Base-by-base conservation (phyloP, 2,888 invertebrate genomes). In the Smittia sp. region DNA sequence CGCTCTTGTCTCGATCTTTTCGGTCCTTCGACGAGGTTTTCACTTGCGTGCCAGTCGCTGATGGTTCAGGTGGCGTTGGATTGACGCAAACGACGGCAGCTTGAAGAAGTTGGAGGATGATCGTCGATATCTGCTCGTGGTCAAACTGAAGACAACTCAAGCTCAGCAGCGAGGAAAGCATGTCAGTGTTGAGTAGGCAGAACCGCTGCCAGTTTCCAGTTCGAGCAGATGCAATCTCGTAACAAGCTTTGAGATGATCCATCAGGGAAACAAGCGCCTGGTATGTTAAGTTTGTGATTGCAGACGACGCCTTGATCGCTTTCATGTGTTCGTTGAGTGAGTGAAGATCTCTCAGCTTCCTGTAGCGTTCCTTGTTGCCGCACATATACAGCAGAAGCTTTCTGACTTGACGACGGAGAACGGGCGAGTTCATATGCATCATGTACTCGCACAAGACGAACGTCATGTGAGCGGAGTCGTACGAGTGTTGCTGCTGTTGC, bases 181-280 rank as follows among this genome's bases (percentile, higher is more conserved):
- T 89, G 77, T 85, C 85, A 27, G 90, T 88, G 78, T 92, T 90
- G 39, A 86, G 85, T 1, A 87, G 81, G 79, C 95, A 96, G 80
- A 92, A 93, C 79, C 90, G 87, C 82, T 98, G 97, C 98, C 98
- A 98, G 84, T 98, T 98, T 77, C 92, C 90, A 0, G 96, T 94
- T 73, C 98, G 90, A 72, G 90, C 89, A 70, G 90, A 88, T 39
- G 96, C 96, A 74, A 98, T 93, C 81, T 98, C 98, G 69, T 93
- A 89, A 78, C 97, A 96, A 2, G 93, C 91, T 81, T 97, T 96
- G 75, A 98, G 84, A 81, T 97, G 96, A 78, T 98, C 98, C 79
- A 98, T 95, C 74, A 98, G 86, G 77, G 93, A 92, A 3, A 97
- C 96, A n/a, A 97, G 86, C 3, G 91, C 89, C 81, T 97, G 96